A percentile compares a stretch with the other conserved stretches of the same genome.
phyloP scores from a whole-genome alignment of 2,888 invertebrate genomes.

The Watsonalla cultraria region DNA sequence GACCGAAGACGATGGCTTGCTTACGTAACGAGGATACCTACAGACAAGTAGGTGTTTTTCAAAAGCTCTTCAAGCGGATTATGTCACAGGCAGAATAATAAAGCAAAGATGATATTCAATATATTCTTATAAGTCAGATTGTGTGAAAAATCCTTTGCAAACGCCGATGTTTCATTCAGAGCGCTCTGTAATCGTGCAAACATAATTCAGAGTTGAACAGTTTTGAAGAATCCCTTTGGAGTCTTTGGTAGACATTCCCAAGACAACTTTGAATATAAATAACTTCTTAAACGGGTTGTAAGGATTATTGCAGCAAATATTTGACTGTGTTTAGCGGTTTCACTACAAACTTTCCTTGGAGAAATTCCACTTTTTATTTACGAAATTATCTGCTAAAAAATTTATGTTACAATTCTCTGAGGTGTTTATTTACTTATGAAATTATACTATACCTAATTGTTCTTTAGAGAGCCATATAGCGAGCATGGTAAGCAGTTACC shows the following conservation, averaged over 20 bases:
- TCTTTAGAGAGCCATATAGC: no score
- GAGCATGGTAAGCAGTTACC: no score
- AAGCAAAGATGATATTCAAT: background rate
- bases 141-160: constrained; percentile 1
- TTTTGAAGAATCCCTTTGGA: constrained; percentile 33
- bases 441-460: no score
- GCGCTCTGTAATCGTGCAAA: constrained; percentile 31
- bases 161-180: constrained; percentile 33
- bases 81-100: no score
- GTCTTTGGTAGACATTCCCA: constrained; percentile 33
- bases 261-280: constrained; percentile 26
- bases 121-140: no score
- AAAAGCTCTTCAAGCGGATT: no score
- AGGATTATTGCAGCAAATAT: constrained; percentile 9
- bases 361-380: background rate
- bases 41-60: no score
- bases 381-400: no score
- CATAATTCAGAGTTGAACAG: constrained; percentile 31
- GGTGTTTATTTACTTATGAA: no score
- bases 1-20: no score
- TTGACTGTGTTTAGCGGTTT: background rate
- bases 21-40: no score
- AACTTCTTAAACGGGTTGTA: constrained; percentile 15
- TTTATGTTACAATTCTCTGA: no score
- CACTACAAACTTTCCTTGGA: background rate